Evolutionary conservation across 1,140 invertebrate genomes (phyloP).

Genomic region (Tenebrio molitor): DNA sequence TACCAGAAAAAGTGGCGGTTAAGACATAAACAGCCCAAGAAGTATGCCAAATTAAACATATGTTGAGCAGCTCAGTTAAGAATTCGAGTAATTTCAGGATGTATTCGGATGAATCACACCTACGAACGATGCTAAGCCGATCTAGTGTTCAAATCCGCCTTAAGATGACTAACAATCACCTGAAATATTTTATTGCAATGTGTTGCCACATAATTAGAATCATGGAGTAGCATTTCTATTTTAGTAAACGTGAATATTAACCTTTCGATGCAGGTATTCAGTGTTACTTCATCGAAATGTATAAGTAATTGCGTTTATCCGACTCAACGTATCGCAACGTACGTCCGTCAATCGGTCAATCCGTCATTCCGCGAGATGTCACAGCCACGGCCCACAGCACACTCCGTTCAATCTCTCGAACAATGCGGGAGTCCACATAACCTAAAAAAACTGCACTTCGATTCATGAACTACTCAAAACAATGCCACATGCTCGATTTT

Average conservation of each 20-base stretch:
- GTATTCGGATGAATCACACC: conserved; percentile 40
- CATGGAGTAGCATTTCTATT: conserved; percentile 40
- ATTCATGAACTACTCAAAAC: conserved; percentile 36
- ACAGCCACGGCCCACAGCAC: neutral
- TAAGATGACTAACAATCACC: conserved; percentile 39
- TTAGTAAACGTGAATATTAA: conserved; percentile 38
- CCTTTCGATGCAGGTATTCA: conserved; percentile 29
- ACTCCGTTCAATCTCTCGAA: neutral
- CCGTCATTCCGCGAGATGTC: neutral
- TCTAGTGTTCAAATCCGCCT: conserved; percentile 17
- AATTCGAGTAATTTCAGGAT: conserved; percentile 46
- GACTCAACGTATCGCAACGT: conserved; percentile 7
- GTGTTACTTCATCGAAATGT: conserved; percentile 24
- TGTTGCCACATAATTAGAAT: conserved; percentile 34
- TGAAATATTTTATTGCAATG: conserved; percentile 35
- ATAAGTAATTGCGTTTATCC: conserved; percentile 29
- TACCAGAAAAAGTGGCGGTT: conserved; percentile 1
- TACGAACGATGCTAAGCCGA: conserved; percentile 20
- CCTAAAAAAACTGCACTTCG: conserved; percentile 36
- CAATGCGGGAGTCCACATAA: conserved; percentile 24
- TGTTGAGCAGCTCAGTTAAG: conserved; percentile 25
- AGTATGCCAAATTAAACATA: conserved; percentile 45
- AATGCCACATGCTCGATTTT: conserved; percentile 45
- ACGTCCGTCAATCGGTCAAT: neutral
- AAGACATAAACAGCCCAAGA: conserved; percentile 19